Evolutionary conservation across 1,140 invertebrate species (phyloP).

Genomic region (Zaprionus nigranus): DNA sequence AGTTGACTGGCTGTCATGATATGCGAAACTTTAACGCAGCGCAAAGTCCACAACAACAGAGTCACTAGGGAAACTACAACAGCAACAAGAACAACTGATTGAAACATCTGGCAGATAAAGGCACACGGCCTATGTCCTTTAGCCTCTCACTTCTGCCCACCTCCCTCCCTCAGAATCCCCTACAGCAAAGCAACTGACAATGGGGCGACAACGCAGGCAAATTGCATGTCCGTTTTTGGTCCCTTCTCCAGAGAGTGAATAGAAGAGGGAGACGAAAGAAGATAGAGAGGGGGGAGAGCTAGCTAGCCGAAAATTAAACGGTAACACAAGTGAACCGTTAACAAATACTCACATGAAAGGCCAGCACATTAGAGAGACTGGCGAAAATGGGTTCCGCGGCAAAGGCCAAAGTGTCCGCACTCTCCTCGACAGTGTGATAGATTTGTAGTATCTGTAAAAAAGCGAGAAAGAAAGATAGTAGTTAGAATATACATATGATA

Average conservation of each 20-base stretch:
- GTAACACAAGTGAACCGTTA: slow-evolving; percentile 19
- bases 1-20: slow-evolving; percentile 57
- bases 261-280: background rate
- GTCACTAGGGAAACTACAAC: slow-evolving; percentile 28
- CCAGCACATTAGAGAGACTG: slow-evolving; percentile 94
- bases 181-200: slow-evolving; percentile 22
- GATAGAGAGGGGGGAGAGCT: background rate
- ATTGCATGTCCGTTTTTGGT: slow-evolving; percentile 36
- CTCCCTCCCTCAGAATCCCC: background rate
- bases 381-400: slow-evolving; percentile 95
- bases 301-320: background rate
- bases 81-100: slow-evolving; percentile 50
- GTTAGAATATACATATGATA: background rate
- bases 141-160: background rate
- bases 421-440: slow-evolving; percentile 91
- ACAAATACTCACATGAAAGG: slow-evolving; percentile 87
- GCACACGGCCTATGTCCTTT: slow-evolving; percentile 17
- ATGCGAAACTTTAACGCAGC: slow-evolving; percentile 67
- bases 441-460: slow-evolving; percentile 89
- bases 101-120: slow-evolving; percentile 44
- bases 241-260: background rate
- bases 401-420: slow-evolving; percentile 94
- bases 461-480: background rate
- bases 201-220: slow-evolving; percentile 41
- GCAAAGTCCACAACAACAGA: slow-evolving; percentile 44